Evolutionary conservation across 2,888 invertebrate genomes (phyloP).

Genomic region (Dione vanillae): DNA sequence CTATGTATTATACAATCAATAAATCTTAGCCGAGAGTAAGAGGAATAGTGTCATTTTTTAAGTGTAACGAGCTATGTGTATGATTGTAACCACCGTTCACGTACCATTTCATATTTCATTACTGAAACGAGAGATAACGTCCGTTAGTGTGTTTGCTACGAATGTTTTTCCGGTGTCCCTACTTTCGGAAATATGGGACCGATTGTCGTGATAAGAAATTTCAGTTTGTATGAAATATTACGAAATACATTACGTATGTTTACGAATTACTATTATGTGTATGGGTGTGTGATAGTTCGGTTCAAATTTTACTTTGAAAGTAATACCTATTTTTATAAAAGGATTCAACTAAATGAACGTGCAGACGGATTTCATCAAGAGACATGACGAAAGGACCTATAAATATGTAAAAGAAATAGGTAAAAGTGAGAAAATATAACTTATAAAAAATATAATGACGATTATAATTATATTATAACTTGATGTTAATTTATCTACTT

Average conservation of each 20-base stretch:
- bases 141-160: conserved; percentile 10
- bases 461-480: background rate
- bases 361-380: no score
- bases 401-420: background rate
- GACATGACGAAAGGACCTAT: no score
- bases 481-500: background rate
- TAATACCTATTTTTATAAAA: no score
- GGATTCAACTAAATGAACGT: no score
- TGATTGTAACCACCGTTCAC: background rate
- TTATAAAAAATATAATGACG: background rate
- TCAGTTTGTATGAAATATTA: conserved; percentile 16
- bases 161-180: conserved; percentile 30
- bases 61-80: background rate
- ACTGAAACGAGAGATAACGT: conserved; percentile 32
- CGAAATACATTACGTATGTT: no score
- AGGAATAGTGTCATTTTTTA: background rate
- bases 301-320: no score
- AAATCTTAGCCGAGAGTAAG: background rate
- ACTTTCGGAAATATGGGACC: conserved; percentile 33
- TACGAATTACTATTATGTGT: no score
- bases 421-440: background rate
- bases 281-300: no score
- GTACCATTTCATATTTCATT: conserved; percentile 24
- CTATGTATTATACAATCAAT: no score
- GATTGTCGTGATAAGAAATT: conserved; percentile 23